phyloP scores from a whole-genome alignment of 2,113 vertebrate genomes.

The Tetrao urogallus region DNA sequence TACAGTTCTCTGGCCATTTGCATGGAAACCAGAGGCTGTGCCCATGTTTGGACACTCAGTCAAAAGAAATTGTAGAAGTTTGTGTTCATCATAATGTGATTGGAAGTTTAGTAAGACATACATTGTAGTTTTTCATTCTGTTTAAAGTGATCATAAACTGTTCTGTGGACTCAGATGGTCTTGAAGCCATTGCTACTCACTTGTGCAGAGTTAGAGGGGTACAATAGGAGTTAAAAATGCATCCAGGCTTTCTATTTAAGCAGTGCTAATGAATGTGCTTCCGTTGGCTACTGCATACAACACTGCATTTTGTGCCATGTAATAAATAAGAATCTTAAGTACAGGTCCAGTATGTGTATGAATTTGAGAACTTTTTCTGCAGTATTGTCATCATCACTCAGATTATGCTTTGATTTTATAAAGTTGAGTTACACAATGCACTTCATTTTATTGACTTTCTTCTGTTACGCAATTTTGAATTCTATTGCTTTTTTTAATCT shows the following conservation, averaged over 20 bases:
- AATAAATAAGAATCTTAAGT: background rate
- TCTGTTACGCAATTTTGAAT: background rate
- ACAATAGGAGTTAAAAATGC: background rate
- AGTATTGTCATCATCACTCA: background rate
- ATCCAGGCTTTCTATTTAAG: background rate
- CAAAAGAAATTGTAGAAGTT: background rate
- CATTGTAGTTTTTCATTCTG: background rate
- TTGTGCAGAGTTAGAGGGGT: background rate
- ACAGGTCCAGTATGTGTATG: background rate
- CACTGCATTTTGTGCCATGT: background rate
- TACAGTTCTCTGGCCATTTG: background rate
- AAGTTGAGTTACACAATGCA: background rate
- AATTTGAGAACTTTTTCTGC: background rate
- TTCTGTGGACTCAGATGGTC: background rate
- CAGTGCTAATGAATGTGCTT: background rate
- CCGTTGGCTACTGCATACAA: background rate
- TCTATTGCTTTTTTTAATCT: background rate
- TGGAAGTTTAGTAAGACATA: background rate
- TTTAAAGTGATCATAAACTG: background rate
- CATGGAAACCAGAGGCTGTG: background rate
- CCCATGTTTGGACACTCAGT: background rate
- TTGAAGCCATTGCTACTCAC: background rate
- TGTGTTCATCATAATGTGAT: background rate
- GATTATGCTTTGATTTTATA: background rate
- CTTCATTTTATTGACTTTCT: background rate